Evolutionary conservation across 2,113 vertebrate genomes (phyloP).

Genomic region (Aplodontia rufa): DNA sequence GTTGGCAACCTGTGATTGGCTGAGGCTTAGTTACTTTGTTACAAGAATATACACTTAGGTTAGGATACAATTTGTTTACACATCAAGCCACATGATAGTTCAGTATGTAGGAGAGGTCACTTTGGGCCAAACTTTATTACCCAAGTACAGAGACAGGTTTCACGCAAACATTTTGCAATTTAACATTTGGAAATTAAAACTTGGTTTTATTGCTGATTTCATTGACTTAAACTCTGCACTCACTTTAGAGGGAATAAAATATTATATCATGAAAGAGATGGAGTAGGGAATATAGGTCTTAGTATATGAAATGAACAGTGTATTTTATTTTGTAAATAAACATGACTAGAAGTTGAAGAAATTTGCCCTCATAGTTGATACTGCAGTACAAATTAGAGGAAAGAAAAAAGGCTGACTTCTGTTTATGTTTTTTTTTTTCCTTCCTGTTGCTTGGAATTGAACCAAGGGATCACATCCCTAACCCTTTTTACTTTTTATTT

Average conservation of each 20-base stretch:
- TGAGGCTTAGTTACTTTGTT: not conserved
- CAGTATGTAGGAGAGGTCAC: not conserved
- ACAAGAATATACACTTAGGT: not conserved
- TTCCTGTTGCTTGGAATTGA: too few species aligned
- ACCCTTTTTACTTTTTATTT: too few species aligned
- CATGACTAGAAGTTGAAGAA: not conserved
- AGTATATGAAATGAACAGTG: not conserved
- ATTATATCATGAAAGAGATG: not conserved
- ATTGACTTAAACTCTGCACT: not conserved
- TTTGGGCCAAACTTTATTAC: not conserved
- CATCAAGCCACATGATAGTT: not conserved
- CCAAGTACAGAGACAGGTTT: not conserved
- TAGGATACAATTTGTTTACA: not conserved
- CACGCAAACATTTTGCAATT: not conserved
- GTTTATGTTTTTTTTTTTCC: constrained; percentile 1
- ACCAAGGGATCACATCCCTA: too few species aligned
- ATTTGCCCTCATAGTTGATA: not conserved
- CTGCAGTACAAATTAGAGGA: not conserved
- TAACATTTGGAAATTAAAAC: not conserved
- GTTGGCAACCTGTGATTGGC: not conserved
- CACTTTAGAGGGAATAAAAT: not conserved
- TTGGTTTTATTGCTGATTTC: not conserved
- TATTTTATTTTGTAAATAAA: not conserved
- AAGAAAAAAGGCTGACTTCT: not conserved
- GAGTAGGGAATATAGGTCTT: not conserved